Evolutionary conservation across 2,797 vertebrate species (phyloP).

Genomic region (Chelonia mydas): DNA sequence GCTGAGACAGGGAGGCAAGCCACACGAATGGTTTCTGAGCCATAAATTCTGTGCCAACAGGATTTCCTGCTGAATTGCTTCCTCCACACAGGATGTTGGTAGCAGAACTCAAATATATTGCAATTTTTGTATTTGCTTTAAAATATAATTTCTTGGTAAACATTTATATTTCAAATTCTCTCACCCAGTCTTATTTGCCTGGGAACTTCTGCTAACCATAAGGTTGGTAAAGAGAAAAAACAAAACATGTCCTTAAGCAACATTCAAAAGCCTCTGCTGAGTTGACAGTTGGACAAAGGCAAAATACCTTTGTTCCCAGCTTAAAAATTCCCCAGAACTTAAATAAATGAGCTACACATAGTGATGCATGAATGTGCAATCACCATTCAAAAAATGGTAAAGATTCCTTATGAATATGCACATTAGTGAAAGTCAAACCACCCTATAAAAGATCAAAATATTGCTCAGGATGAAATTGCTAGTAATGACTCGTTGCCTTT

Average conservation of each 20-base stretch:
- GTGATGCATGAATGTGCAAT: background rate
- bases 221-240: background rate
- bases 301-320: conserved; percentile 12
- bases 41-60: conserved; percentile 65
- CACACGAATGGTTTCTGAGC: conserved; percentile 54
- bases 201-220: background rate
- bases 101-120: conserved; percentile 56
- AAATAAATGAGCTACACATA: background rate
- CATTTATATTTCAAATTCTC: conserved; percentile 36
- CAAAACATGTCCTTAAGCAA: conserved; percentile 17
- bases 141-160: conserved; percentile 30
- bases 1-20: conserved; percentile 40
- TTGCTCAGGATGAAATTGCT: background rate
- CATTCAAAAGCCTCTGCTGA: background rate
- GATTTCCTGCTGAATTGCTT: conserved; percentile 71
- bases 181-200: background rate
- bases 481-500: background rate
- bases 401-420: background rate
- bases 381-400: background rate
- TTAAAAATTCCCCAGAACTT: conserved; percentile 32
- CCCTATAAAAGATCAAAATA: background rate
- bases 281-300: conserved; percentile 33
- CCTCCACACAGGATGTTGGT: conserved; percentile 39
- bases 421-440: background rate
- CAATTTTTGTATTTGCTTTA: conserved; percentile 41